A percentile compares a stretch with the other conserved stretches of the same genome.
Conservation (phyloP, 2,113 vertebrate genomes). For the Anguilla rostrata region DNA sequence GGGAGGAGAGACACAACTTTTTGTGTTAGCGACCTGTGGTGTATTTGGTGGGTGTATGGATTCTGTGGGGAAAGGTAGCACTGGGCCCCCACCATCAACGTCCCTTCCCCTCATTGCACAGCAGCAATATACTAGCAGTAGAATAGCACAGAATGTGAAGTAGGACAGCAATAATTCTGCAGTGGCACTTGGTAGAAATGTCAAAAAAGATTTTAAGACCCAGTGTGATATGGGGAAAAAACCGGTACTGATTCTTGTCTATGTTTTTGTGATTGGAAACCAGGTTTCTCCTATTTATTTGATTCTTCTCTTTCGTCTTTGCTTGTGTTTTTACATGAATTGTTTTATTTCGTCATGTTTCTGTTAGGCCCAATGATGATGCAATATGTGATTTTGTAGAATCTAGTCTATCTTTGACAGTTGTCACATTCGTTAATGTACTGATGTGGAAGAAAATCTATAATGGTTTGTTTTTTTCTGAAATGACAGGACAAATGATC, state of each 20-base stretch:
- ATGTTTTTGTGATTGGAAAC: neutral
- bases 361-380: neutral
- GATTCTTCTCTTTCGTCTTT: neutral
- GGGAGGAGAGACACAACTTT: neutral
- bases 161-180: slow-evolving; percentile 7
- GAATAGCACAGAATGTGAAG: neutral
- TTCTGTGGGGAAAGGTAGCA: neutral
- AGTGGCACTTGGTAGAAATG: neutral
- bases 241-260: neutral
- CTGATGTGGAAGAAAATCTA: slow-evolving; percentile 36
- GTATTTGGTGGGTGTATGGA: neutral
- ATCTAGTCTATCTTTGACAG: slow-evolving; percentile 2
- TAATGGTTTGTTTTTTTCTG: slow-evolving; percentile 42
- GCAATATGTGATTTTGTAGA: slow-evolving; percentile 7
- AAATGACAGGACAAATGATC: slow-evolving; percentile 34
- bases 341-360: neutral
- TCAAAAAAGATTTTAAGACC: neutral
- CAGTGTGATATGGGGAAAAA: neutral
- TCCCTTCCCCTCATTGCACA: neutral
- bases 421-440: neutral
- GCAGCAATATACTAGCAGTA: neutral
- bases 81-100: neutral
- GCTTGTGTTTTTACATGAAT: neutral
- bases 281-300: neutral
- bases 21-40: neutral